phyloP scores from a whole-genome alignment of 1,140 invertebrate species.

The Anoplolepis gracilipes region DNA sequence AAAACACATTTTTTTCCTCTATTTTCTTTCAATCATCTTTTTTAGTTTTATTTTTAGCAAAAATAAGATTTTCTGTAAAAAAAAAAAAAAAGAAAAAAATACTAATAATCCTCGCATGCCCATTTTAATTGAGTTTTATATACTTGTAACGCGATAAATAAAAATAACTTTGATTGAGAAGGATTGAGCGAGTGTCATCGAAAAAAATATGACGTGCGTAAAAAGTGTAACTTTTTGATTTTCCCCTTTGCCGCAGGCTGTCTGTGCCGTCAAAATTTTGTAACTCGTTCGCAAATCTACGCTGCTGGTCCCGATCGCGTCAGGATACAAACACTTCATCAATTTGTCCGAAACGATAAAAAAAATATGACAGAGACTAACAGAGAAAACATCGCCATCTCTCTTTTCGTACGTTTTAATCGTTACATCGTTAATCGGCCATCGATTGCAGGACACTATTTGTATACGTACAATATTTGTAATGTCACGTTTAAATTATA shows the following conservation, averaged over 20 bases:
- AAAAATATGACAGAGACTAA: slow-evolving; percentile 34
- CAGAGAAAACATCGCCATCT: slow-evolving; percentile 1
- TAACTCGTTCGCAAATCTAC: slow-evolving; percentile 35
- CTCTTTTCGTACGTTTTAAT: not conserved
- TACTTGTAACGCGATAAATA: slow-evolving; percentile 12
- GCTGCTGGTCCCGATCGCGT: slow-evolving; percentile 6
- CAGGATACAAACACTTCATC: slow-evolving; percentile 45
- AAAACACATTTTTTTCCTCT: too few relatives aligned
- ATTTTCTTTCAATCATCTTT: not conserved
- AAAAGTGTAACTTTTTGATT: slow-evolving; percentile 60
- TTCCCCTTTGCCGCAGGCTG: slow-evolving; percentile 28
- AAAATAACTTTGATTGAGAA: slow-evolving; percentile 49
- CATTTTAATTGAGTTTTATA: slow-evolving; percentile 29
- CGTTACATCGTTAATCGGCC: slow-evolving; percentile 32
- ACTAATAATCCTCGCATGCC: slow-evolving; percentile 25
- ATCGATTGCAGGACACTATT: slow-evolving; percentile 44
- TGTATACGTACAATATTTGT: slow-evolving; percentile 41
- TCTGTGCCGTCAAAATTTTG: slow-evolving; percentile 17
- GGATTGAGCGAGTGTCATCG: slow-evolving; percentile 54
- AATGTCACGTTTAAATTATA: slow-evolving; percentile 45
- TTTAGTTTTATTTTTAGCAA: not conserved
- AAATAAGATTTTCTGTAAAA: too few relatives aligned
- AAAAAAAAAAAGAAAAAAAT: not conserved
- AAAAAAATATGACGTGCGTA: slow-evolving; percentile 51
- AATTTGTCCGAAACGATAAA: slow-evolving; percentile 21